Percentiles rank a stretch among this genome's conserved stretches.
phyloP scores from a whole-genome alignment of 1,140 invertebrate species.

The Xylocopa sonorina region DNA sequence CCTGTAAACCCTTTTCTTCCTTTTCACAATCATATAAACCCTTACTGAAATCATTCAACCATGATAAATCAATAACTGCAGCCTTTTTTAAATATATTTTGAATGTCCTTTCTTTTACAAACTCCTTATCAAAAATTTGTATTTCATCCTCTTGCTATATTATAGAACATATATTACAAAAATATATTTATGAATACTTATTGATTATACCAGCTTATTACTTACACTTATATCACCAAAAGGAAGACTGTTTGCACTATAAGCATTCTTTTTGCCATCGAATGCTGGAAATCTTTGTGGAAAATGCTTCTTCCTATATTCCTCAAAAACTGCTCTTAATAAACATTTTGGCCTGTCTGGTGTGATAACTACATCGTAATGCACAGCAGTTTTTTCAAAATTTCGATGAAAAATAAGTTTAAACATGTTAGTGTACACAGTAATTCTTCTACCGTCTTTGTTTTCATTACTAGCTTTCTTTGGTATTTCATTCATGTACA shows the following conservation, averaged over 20 bases:
- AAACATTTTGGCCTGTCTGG: conserved; percentile 82
- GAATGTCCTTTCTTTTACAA: conserved; percentile 80
- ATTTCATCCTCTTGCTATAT: conserved; percentile 16
- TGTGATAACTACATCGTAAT: conserved; percentile 83
- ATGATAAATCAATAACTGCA: conserved; percentile 82
- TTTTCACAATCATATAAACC: conserved; percentile 74
- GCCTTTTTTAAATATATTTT: conserved; percentile 84
- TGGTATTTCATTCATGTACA: conserved; percentile 49
- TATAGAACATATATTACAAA: background rate
- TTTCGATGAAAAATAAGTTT: conserved; percentile 79
- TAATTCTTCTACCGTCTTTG: conserved; percentile 77
- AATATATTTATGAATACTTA: background rate
- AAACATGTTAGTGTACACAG: conserved; percentile 84
- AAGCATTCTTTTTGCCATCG: conserved; percentile 88
- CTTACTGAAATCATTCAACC: conserved; percentile 80
- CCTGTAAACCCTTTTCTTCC: conserved; percentile 88
- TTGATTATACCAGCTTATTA: conserved; percentile 21
- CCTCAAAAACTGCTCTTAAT: conserved; percentile 74
- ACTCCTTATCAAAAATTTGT: conserved; percentile 73
- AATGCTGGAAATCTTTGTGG: conserved; percentile 83
- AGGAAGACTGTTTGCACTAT: conserved; percentile 76
- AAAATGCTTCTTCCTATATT: conserved; percentile 69
- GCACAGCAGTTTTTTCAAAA: conserved; percentile 74
- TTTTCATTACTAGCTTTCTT: conserved; percentile 69
- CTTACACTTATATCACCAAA: conserved; percentile 59